phyloP scores from a whole-genome alignment of 2,113 vertebrate genomes.

The Lutjanus erythropterus region DNA sequence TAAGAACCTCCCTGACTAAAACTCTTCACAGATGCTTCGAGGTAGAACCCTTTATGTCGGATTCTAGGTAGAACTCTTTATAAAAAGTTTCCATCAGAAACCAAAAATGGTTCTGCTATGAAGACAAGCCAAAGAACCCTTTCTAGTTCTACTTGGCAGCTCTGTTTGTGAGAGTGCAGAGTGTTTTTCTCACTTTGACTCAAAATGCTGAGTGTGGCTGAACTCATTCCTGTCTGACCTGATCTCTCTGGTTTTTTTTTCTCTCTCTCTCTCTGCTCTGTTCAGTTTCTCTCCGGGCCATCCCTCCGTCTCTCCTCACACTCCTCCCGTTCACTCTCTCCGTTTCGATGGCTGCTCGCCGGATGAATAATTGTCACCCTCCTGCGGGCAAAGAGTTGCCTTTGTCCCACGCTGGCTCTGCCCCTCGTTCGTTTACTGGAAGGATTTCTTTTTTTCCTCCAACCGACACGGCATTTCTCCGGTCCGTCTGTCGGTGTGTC shows the following conservation, averaged over 20 bases:
- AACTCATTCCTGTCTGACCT: conserved; percentile 67
- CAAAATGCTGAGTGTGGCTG: conserved; percentile 72
- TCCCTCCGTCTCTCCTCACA: conserved; percentile 31
- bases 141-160: too few relatives aligned
- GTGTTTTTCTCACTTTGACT: conserved; percentile 66
- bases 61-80: too few relatives aligned
- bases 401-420: conserved; percentile 47
- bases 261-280: conserved; percentile 20
- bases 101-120: too few relatives aligned
- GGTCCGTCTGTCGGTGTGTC: conserved; percentile 26
- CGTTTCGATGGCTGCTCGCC: conserved; percentile 52
- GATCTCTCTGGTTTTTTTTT: conserved; percentile 24
- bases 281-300: conserved; percentile 40
- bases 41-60: too few relatives aligned
- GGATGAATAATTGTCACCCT: conserved; percentile 61
- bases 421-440: conserved; percentile 17
- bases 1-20: too few relatives aligned
- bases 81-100: too few relatives aligned
- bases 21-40: too few relatives aligned
- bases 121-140: too few relatives aligned
- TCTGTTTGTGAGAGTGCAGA: too few relatives aligned
- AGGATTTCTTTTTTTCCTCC: conserved; percentile 44
- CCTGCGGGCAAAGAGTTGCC: conserved; percentile 49
- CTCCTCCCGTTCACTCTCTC: conserved; percentile 29
- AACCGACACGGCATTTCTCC: conserved; percentile 8